Evolutionary conservation across 2,797 vertebrate genomes (phyloP).

Genomic region (Gallinago stenura): DNA sequence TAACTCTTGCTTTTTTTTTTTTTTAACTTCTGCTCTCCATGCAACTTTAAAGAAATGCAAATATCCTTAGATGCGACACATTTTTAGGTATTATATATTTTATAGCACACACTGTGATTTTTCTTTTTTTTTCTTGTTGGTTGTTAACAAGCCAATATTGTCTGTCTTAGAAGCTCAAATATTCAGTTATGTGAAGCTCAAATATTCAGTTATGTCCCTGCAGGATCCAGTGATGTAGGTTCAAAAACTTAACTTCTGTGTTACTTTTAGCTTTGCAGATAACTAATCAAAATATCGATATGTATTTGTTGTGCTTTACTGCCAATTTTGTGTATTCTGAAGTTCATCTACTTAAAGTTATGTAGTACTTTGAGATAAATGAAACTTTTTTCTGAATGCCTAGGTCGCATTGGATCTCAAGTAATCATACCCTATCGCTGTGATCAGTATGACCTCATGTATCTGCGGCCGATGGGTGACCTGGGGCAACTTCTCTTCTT

Average conservation of each 20-base stretch:
- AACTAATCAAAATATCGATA: not conserved
- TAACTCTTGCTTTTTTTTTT: not conserved
- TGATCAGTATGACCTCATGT: slow-evolving; percentile 91
- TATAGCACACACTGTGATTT: not conserved
- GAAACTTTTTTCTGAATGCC: not conserved
- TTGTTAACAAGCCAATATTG: not conserved
- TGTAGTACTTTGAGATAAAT: not conserved
- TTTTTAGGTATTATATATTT: not conserved
- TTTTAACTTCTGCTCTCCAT: not conserved
- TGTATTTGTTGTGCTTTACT: not conserved
- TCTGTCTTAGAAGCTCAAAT: not conserved
- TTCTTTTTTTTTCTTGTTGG: not conserved
- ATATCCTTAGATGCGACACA: not conserved
- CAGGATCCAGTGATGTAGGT: not conserved
- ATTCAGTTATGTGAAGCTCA: not conserved
- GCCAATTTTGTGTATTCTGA: not conserved
- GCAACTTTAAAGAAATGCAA: not conserved
- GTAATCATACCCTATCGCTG: slow-evolving; percentile 91
- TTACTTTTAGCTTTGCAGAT: not conserved
- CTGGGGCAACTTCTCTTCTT: slow-evolving; percentile 93
- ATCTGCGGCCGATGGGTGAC: slow-evolving; percentile 94
- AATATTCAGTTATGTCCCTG: not conserved
- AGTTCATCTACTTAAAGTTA: not conserved
- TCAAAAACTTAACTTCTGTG: not conserved
- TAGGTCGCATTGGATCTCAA: slow-evolving; percentile 94